phyloP scores from a whole-genome alignment of 1,140 invertebrate genomes.

The Caenorhabditis brenneri region DNA sequence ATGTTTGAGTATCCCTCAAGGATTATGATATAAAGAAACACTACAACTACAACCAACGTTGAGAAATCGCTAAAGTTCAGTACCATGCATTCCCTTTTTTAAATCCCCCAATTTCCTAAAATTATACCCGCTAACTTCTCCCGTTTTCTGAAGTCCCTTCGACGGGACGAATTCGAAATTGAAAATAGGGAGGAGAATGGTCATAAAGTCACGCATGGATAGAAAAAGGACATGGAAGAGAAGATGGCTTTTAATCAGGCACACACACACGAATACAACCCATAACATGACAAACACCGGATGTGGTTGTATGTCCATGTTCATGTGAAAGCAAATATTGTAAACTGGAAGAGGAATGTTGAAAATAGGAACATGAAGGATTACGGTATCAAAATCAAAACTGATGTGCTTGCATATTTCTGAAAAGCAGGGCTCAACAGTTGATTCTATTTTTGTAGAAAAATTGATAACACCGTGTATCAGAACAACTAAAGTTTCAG shows the following conservation, averaged over 20 bases:
- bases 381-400: background rate
- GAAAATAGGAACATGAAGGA: background rate
- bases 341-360: background rate
- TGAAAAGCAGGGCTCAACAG: too few relatives aligned
- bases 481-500: too few relatives aligned
- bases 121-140: background rate
- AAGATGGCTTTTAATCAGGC: constrained; percentile 42
- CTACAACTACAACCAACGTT: too few relatives aligned
- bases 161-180: background rate
- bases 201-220: constrained; percentile 37
- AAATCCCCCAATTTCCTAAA: background rate
- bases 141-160: too few relatives aligned
- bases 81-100: background rate
- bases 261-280: constrained; percentile 27
- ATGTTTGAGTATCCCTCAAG: too few relatives aligned
- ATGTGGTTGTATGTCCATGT: constrained; percentile 5
- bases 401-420: too few relatives aligned
- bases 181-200: background rate
- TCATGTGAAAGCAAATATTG: constrained; percentile 24
- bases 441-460: too few relatives aligned
- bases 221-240: constrained; percentile 23
- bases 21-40: too few relatives aligned
- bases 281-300: constrained; percentile 35
- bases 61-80: too few relatives aligned
- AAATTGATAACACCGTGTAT: too few relatives aligned